These are phyloP conservation scores for Trissonchulus latispiculum DNA, from an alignment of 2,888 invertebrate species.

Conservation along the genomic window DNA sequence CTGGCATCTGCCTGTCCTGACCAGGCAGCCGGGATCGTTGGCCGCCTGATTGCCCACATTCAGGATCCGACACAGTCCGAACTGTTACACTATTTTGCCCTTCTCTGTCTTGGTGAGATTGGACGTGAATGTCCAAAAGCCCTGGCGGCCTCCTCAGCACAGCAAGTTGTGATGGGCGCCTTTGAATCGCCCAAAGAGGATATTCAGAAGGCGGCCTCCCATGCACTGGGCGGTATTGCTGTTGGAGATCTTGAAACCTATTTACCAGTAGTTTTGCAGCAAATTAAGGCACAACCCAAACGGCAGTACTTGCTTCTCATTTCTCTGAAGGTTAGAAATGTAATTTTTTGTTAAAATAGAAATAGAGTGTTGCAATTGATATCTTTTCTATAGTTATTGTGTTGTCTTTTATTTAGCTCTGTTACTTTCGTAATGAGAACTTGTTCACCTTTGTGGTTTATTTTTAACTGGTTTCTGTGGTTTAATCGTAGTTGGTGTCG, in stretches of 20 bases:
- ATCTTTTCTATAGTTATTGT: too few species aligned
- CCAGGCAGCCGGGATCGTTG: background rate
- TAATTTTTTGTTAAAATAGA: too few species aligned
- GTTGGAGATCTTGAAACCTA: constrained; percentile 88
- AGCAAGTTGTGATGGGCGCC: constrained; percentile 58
- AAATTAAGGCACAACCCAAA: constrained; percentile 86
- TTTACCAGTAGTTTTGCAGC: constrained; percentile 81
- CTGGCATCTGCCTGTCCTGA: constrained; percentile 56
- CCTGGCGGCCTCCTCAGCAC: constrained; percentile 32
- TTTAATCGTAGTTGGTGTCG: too few species aligned
- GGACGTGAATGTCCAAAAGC: constrained; percentile 51
- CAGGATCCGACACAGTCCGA: background rate
- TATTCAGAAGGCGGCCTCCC: constrained; percentile 92
- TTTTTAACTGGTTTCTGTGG: too few species aligned
- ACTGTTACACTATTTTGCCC: constrained; percentile 59
- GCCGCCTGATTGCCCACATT: background rate
- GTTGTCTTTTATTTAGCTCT: too few species aligned
- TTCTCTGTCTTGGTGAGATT: constrained; percentile 91
- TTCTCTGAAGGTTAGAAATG: constrained; percentile 75
- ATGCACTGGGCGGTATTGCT: constrained; percentile 82
- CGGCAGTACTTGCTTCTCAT: constrained; percentile 89
- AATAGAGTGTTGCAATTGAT: too few species aligned
- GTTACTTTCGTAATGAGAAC: too few species aligned
- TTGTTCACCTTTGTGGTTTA: background rate
- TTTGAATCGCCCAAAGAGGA: constrained; percentile 87